Evolutionary conservation across 2,113 vertebrate species (phyloP).

Genomic region (Xiphophorus hellerii): DNA sequence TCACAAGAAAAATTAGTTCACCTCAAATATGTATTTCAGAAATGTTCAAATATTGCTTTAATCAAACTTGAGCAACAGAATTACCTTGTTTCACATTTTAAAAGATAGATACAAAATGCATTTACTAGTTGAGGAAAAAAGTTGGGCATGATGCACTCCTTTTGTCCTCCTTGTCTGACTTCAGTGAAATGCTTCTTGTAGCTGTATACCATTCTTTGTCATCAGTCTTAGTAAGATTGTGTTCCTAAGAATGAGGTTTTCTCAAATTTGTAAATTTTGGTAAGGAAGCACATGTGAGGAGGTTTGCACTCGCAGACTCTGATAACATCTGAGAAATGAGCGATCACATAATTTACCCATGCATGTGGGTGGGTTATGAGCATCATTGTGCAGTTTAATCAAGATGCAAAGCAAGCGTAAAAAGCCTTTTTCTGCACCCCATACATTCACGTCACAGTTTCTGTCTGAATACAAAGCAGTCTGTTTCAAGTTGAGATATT

Average conservation of each 20-base stretch:
- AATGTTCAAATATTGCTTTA: too few relatives aligned
- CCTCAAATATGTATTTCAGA: too few relatives aligned
- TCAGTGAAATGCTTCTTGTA: background rate
- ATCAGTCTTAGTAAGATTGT: background rate
- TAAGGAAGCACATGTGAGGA: background rate
- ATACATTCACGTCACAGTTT: slow-evolving; percentile 35
- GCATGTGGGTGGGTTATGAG: slow-evolving; percentile 30
- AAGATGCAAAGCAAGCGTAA: slow-evolving; percentile 29
- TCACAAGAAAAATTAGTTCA: too few relatives aligned
- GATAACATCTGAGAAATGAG: slow-evolving; percentile 42
- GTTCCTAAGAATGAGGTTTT: background rate
- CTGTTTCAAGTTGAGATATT: slow-evolving; percentile 19
- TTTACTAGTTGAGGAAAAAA: background rate
- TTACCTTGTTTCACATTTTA: background rate
- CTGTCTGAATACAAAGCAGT: slow-evolving; percentile 44
- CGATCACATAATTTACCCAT: slow-evolving; percentile 29
- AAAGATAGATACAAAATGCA: background rate
- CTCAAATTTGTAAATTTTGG: background rate
- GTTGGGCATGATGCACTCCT: too few relatives aligned
- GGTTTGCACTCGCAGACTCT: background rate
- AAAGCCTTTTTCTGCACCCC: slow-evolving; percentile 4
- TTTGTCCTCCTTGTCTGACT: background rate
- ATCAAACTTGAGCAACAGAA: too few relatives aligned
- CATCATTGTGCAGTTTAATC: slow-evolving; percentile 45
- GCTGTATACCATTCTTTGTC: too few relatives aligned